Percentiles rank a stretch among this genome's conserved stretches.
phyloP scores from a whole-genome alignment of 64 coral and sea anemone genomes.

The Trachythela sp. region DNA sequence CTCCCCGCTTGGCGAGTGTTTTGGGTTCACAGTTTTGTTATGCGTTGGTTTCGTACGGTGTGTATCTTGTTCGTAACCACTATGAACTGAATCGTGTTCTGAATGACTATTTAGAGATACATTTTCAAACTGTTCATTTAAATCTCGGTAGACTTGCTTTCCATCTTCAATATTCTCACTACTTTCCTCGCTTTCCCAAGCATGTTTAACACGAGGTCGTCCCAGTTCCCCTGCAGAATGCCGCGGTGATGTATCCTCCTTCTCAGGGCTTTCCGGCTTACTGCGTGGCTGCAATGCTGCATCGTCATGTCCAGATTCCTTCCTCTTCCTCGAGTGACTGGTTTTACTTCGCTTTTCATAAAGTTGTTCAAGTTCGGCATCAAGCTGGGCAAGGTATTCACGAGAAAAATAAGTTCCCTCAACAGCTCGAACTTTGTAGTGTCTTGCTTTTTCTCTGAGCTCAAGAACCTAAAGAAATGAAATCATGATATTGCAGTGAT shows the following conservation, averaged over 20 bases:
- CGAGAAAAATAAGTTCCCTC: slow-evolving; percentile 39
- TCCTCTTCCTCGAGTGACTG: neutral
- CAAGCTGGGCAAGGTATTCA: neutral
- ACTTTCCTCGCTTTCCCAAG: neutral
- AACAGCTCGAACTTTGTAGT: slow-evolving; percentile 46
- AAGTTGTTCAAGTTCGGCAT: neutral
- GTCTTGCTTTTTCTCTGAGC: slow-evolving; percentile 57
- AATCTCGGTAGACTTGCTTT: neutral
- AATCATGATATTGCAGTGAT: neutral
- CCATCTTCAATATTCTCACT: neutral
- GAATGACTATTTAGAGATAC: neutral
- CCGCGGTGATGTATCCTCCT: neutral
- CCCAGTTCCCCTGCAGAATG: neutral
- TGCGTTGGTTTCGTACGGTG: neutral
- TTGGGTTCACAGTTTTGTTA: neutral
- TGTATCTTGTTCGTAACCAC: neutral
- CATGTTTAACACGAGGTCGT: neutral
- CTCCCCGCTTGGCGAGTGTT: neutral
- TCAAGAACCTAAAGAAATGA: slow-evolving; percentile 49
- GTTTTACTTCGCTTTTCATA: neutral
- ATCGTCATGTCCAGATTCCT: no score
- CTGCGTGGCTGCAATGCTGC: no score
- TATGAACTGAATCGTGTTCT: neutral
- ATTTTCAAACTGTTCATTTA: neutral
- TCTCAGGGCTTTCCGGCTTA: neutral